Evolutionary conservation across 1,140 invertebrate genomes (phyloP), one percentile per base, ranked within the genome.

Genomic region (Eulimnadia texana): DNA sequence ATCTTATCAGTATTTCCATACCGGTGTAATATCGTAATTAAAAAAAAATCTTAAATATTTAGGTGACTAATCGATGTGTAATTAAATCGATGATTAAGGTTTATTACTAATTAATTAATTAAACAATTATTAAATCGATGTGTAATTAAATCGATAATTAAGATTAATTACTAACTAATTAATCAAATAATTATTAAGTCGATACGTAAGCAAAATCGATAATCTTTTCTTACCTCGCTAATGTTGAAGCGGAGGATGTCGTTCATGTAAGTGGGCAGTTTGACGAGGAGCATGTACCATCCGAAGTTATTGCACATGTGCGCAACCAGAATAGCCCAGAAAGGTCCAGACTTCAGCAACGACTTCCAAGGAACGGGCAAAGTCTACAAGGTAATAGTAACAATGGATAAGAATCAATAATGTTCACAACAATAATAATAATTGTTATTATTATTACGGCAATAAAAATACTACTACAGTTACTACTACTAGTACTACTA

Each of bases 261-360:
- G 42, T 76, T 75, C 69, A 83, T 74, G 68, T 80, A 83, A 6
- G 76, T 78, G 1, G 81, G 82, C 3, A 83, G 70, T 60, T 78
- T 74, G 22, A 78, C 79, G 13, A 83, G 70, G 66, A 83, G 74
- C 29, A 78, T 82, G 65, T 82, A 82, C 66, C 66, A 90, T 64
- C 86, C 86, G 68, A 87, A 90, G 76, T 90, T 89, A 69, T 89
- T 86, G 22, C 86, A 86, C 80, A 88, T 86, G 68, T 90, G 87
- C 6, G 86, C 85, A 53, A 89, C 77, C 62, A 89, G 75, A 65
- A 90, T 88, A 2, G 86, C 86, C 81, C 86, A 90, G 73, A 90
- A 89, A n/a, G 87, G 85, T 66, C 85, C 68, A 3, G 91, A 96
- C 49, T 79, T 84, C 2, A 88, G 65, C 63, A 98, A 92, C n/a